Base-by-base conservation (phyloP, 2,888 invertebrate genomes). In the Dendrolimus pini region DNA sequence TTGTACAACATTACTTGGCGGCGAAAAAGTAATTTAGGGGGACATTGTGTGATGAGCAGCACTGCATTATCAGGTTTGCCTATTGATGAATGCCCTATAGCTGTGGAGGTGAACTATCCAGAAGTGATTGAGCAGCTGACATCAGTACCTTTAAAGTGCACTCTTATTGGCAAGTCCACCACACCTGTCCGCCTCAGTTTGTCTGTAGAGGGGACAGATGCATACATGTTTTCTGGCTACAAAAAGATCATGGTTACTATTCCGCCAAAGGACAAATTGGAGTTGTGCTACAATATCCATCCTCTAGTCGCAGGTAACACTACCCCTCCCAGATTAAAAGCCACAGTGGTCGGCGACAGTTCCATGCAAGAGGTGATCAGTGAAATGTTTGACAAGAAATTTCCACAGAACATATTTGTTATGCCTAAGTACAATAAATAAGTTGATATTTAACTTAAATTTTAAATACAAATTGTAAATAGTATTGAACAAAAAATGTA, bases 191-290 rank as follows among this genome's bases (percentile, higher is more conserved):
- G 96, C 62, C 85, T 97, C 52, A 94, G 93, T 68, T 84, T 96
- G 53, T 93, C 92, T 57, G 94, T 97, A 86, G 96, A 97, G 69
- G 94, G 95, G 8, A 95, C 94, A 60, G 98, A 98, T 80, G 96
- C 95, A 53, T 98, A 98, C 80, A 98, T 98, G 95, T 98, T 97
- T 86, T 95, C 98, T 61, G 98, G 98, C 2, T 97, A 97, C 75
- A 98, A 97, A 86, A 96, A 97, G 92, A 95, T 92, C 65, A 86
- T 89, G 52, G 83, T 93, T 14, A 92, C 92, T 13, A 83, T 93
- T 58, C 88, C 94, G 55, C 95, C 95, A 0, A 91, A 92, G 61
- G 93, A 92, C 52, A 89, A 85, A 60, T 91, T 93, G 61, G 92
- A 92, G 60, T 77, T 95, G 52, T 92, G 93, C 67, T 97, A 96